A percentile compares a stretch with the other conserved stretches of the same genome.
These are phyloP conservation scores for Bombus breviceps DNA, from an alignment of 1,140 invertebrate species.

Conservation along the genomic window DNA sequence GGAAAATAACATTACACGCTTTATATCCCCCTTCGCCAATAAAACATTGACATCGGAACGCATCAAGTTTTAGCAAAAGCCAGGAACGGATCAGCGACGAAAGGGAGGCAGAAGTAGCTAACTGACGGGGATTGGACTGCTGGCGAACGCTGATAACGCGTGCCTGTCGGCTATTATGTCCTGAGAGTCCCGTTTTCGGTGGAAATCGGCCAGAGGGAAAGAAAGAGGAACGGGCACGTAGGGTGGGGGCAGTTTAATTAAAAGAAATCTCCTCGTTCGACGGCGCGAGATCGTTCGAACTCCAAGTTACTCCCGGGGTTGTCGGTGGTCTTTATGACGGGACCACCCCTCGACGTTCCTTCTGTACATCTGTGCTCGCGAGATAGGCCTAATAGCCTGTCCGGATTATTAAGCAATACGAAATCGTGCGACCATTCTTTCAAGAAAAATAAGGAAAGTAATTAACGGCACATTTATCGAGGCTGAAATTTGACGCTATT, in stretches of 20 bases:
- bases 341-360: constrained; percentile 49
- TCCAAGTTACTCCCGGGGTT: constrained; percentile 55
- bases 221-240: constrained; percentile 40
- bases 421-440: constrained; percentile 10
- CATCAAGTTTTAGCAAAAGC: constrained; percentile 68
- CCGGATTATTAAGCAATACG: constrained; percentile 66
- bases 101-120: constrained; percentile 56
- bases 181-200: constrained; percentile 74
- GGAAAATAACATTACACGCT: background rate
- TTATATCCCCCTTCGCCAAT: background rate
- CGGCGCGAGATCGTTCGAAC: constrained; percentile 68
- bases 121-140: constrained; percentile 62
- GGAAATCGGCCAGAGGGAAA: constrained; percentile 46
- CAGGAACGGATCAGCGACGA: constrained; percentile 68
- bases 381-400: constrained; percentile 73
- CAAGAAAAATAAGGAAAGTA: background rate
- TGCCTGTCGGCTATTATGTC: constrained; percentile 78
- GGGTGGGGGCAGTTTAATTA: constrained; percentile 80
- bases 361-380: constrained; percentile 66
- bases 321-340: constrained; percentile 74
- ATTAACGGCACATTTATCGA: background rate
- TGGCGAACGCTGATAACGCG: constrained; percentile 80
- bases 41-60: constrained; percentile 68
- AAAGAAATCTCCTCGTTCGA: constrained; percentile 81
- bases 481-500: background rate